Conservation (phyloP, 2,888 invertebrate species). For the Dasysyrphus albostriatus region DNA sequence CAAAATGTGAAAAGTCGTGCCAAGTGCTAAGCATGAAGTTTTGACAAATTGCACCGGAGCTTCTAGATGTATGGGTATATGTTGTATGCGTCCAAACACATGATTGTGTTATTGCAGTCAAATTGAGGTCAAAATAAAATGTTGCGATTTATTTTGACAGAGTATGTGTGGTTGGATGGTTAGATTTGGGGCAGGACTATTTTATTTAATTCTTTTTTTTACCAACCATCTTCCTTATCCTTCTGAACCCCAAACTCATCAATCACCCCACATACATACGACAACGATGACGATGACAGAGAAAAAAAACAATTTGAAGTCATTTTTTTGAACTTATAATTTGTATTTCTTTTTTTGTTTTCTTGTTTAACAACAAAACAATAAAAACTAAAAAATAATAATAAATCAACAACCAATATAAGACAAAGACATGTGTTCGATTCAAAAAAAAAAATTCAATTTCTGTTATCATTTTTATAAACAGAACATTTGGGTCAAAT, state of each 20-base stretch:
- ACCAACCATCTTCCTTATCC: constrained; percentile 8
- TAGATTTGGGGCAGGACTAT: constrained; percentile 7
- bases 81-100: constrained; percentile 51
- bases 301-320: neutral
- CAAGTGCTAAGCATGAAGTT: constrained; percentile 68
- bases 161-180: constrained; percentile 16
- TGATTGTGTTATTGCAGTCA: constrained; percentile 70
- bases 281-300: neutral
- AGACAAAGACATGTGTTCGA: constrained; percentile 31
- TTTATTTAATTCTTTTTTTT: neutral
- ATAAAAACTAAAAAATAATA: neutral
- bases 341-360: neutral
- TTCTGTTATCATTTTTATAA: constrained; percentile 9
- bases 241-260: constrained; percentile 22
- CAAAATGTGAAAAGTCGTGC: constrained; percentile 48
- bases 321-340: constrained; percentile 29
- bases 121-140: constrained; percentile 74
- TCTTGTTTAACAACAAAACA: neutral
- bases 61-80: constrained; percentile 28
- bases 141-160: constrained; percentile 61
- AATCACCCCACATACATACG: constrained; percentile 33
- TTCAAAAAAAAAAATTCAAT: constrained; percentile 21
- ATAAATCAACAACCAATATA: neutral
- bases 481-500: neutral
- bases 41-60: constrained; percentile 70